Evolutionary conservation across 2,888 invertebrate genomes (phyloP).

Genomic region (Mimachlamys varia): DNA sequence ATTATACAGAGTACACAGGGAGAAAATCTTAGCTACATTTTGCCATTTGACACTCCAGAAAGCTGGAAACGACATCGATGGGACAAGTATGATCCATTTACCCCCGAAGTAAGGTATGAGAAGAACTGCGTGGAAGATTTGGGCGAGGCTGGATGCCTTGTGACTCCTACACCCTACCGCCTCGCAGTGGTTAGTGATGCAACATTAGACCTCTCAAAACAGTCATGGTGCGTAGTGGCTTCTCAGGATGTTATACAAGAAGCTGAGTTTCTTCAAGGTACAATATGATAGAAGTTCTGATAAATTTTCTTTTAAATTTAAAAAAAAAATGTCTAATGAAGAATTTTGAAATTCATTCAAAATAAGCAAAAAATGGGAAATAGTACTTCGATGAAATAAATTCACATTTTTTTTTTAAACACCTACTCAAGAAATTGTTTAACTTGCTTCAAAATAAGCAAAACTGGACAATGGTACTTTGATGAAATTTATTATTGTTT

Average conservation of each 20-base stretch:
- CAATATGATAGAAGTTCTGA: not conserved
- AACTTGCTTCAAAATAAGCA: too few species aligned
- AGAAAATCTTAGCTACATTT: slow-evolving; percentile 70
- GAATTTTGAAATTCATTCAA: not conserved
- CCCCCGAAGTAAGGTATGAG: slow-evolving; percentile 59
- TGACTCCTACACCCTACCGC: slow-evolving; percentile 68
- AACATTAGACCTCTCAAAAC: slow-evolving; percentile 49
- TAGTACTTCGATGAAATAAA: too few species aligned
- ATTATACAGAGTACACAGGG: slow-evolving; percentile 70
- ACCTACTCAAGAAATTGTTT: too few species aligned
- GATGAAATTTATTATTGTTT: too few species aligned
- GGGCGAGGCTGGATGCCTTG: slow-evolving; percentile 45
- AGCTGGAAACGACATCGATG: slow-evolving; percentile 69
- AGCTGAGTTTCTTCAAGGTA: slow-evolving; percentile 67
- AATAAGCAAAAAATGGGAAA: not conserved
- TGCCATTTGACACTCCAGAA: slow-evolving; percentile 68
- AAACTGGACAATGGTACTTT: too few species aligned
- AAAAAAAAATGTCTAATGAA: too few species aligned
- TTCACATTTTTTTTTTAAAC: too few species aligned
- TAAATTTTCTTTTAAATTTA: too few species aligned
- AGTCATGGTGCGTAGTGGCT: slow-evolving; percentile 61
- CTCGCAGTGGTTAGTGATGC: slow-evolving; percentile 49
- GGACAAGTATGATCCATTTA: slow-evolving; percentile 64
- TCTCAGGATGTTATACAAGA: slow-evolving; percentile 59
- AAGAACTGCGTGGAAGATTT: slow-evolving; percentile 52